A percentile compares a stretch with the other conserved stretches of the same genome.
Conservation (phyloP, 1,140 invertebrate genomes). For the Zophobas morio region DNA sequence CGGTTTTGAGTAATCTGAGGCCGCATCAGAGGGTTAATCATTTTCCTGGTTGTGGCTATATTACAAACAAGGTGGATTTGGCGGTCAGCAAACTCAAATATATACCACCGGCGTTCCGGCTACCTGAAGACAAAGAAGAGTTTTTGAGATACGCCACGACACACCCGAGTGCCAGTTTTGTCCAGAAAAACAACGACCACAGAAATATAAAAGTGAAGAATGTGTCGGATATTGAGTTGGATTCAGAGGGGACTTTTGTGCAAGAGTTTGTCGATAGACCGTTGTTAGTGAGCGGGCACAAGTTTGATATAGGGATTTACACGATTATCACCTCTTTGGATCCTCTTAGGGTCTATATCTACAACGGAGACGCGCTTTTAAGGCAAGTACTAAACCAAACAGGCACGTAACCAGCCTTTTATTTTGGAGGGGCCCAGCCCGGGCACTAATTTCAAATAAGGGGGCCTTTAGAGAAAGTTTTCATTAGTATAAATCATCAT, state of each 20-base stretch:
- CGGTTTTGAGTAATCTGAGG: slow-evolving; percentile 76
- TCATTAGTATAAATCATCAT: too few species aligned
- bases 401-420: too few species aligned
- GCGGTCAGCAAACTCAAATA: slow-evolving; percentile 83
- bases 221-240: slow-evolving; percentile 80
- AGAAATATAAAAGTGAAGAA: slow-evolving; percentile 87
- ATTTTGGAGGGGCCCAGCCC: too few species aligned
- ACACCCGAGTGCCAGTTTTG: slow-evolving; percentile 84
- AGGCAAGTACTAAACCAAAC: slow-evolving; percentile 67
- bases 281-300: slow-evolving; percentile 87
- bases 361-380: slow-evolving; percentile 90
- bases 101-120: slow-evolving; percentile 90
- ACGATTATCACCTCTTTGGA: slow-evolving; percentile 92
- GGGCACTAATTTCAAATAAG: too few species aligned
- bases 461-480: too few species aligned
- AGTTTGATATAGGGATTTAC: slow-evolving; percentile 98
- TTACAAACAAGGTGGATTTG: slow-evolving; percentile 95
- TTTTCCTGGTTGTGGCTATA: slow-evolving; percentile 94
- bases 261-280: slow-evolving; percentile 92
- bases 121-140: slow-evolving; percentile 83
- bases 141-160: slow-evolving; percentile 80
- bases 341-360: slow-evolving; percentile 91
- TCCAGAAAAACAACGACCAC: slow-evolving; percentile 95
- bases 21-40: slow-evolving; percentile 91
- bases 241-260: slow-evolving; percentile 85